A percentile compares a stretch with the other conserved stretches of the same genome.
Evolutionary conservation across 2,797 vertebrate species (phyloP).

Genomic region (Cuniculus paca): DNA sequence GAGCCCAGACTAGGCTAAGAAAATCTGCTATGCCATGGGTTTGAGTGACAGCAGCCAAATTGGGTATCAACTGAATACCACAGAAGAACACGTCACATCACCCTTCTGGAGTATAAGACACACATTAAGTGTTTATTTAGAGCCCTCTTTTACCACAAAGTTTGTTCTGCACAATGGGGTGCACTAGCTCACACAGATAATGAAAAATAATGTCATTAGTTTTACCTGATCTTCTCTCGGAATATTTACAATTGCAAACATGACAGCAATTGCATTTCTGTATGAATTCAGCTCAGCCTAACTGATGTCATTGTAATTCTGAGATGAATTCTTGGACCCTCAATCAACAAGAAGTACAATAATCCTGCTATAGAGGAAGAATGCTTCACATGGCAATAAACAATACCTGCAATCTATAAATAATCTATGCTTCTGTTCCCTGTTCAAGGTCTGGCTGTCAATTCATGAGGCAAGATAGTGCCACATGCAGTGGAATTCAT

Average conservation of each 20-base stretch:
- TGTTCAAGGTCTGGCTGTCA: background rate
- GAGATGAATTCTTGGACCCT: background rate
- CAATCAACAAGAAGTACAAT: background rate
- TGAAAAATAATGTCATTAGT: background rate
- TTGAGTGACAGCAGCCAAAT: background rate
- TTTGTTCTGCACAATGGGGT: background rate
- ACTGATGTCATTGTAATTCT: background rate
- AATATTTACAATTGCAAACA: slow-evolving; percentile 50
- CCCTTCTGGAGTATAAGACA: background rate
- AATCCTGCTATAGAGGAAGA: background rate
- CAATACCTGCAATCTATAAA: background rate
- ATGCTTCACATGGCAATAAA: fast-evolving
- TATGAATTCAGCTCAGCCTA: background rate
- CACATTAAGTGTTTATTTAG: background rate
- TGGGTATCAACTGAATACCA: fast-evolving
- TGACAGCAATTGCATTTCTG: background rate
- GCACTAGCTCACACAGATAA: background rate
- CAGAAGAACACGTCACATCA: fast-evolving
- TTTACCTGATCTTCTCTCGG: background rate
- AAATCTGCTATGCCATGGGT: background rate
- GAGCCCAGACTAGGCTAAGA: background rate
- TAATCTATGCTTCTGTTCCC: background rate
- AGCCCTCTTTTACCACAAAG: background rate
- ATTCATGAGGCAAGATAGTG: fast-evolving
- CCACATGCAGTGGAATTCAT: fast-evolving